A percentile compares a stretch with the other conserved stretches of the same genome.
Evolutionary conservation across 2,797 vertebrate species (phyloP).

Genomic region (Dendrocincla fuliginosa): DNA sequence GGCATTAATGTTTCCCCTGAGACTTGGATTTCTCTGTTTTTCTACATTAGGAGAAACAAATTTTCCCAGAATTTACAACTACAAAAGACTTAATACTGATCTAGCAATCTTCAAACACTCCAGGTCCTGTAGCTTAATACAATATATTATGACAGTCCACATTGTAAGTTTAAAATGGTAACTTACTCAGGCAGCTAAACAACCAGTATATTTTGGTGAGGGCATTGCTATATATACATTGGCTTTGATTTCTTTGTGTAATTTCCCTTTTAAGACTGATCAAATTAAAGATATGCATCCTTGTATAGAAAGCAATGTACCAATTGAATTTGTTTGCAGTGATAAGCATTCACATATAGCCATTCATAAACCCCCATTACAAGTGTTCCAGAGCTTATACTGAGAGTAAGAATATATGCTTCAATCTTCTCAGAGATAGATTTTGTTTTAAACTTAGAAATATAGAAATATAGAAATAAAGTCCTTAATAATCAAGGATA

Average conservation of each 20-base stretch:
- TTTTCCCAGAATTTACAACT: conserved; percentile 66
- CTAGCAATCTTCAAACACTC: conserved; percentile 33
- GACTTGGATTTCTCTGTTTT: conserved; percentile 58
- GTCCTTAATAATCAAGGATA: conserved; percentile 16
- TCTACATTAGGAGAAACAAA: conserved; percentile 62
- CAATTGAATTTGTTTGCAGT: not conserved
- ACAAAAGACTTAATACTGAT: conserved; percentile 41
- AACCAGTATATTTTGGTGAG: not conserved
- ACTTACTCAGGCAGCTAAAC: not conserved
- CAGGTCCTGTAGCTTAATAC: conserved; percentile 3
- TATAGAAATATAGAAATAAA: not conserved
- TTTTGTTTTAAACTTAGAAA: conserved; percentile 63
- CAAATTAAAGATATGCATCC: conserved; percentile 1
- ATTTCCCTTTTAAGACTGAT: not conserved
- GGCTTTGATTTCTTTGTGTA: not conserved
- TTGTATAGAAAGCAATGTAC: conserved; percentile 6
- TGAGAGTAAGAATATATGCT: not conserved
- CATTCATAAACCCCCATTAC: not conserved
- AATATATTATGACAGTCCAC: conserved; percentile 1
- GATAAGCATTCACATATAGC: not conserved
- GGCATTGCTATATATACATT: not conserved
- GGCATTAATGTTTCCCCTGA: conserved; percentile 62
- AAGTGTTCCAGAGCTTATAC: not conserved
- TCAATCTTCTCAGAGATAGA: not conserved
- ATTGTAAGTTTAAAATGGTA: conserved; percentile 35